A percentile compares a stretch with the other conserved stretches of the same genome.
phyloP scores from a whole-genome alignment of 2,888 invertebrate species.

The Galeopsomyia nigrocyanea region DNA sequence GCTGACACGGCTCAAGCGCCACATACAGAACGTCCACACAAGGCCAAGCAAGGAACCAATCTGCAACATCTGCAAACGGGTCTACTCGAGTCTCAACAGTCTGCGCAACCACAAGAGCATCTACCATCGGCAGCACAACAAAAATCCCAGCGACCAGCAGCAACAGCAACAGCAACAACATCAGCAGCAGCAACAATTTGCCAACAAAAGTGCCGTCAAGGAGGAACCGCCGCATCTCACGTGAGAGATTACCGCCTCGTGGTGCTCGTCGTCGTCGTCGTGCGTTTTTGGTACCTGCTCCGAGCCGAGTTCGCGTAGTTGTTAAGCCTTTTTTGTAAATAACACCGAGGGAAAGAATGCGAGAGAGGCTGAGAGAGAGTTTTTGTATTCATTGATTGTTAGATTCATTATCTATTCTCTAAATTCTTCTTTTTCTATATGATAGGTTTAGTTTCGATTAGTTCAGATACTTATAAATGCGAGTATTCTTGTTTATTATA shows the following conservation, averaged over 20 bases:
- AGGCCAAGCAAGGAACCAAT: slow-evolving; percentile 90
- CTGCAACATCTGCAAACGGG: slow-evolving; percentile 93
- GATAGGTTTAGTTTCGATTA: slow-evolving; percentile 3
- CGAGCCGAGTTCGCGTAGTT: slow-evolving; percentile 26
- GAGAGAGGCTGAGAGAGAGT: slow-evolving; percentile 10
- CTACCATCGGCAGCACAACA: slow-evolving; percentile 79
- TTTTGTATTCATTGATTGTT: slow-evolving; percentile 30
- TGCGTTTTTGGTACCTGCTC: slow-evolving; percentile 5
- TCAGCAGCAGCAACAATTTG: slow-evolving; percentile 41
- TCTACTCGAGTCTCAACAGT: slow-evolving; percentile 92
- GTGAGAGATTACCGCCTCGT: slow-evolving; percentile 23
- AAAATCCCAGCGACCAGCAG: slow-evolving; percentile 67
- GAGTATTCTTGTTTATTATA: neutral
- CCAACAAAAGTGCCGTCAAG: slow-evolving; percentile 56
- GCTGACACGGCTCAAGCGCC: slow-evolving; percentile 88
- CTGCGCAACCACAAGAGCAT: slow-evolving; percentile 93
- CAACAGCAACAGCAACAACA: slow-evolving; percentile 52
- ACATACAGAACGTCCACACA: slow-evolving; percentile 94
- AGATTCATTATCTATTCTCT: slow-evolving; percentile 21
- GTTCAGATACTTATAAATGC: neutral
- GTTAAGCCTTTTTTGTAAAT: slow-evolving; percentile 23
- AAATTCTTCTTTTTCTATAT: slow-evolving; percentile 7
- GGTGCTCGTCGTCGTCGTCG: too few relatives aligned
- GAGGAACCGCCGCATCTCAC: slow-evolving; percentile 49
- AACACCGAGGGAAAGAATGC: slow-evolving; percentile 12